Evolutionary conservation across 2,113 vertebrate genomes (phyloP), one percentile per base, ranked within the genome.

Genomic region (Zingel zingel): DNA sequence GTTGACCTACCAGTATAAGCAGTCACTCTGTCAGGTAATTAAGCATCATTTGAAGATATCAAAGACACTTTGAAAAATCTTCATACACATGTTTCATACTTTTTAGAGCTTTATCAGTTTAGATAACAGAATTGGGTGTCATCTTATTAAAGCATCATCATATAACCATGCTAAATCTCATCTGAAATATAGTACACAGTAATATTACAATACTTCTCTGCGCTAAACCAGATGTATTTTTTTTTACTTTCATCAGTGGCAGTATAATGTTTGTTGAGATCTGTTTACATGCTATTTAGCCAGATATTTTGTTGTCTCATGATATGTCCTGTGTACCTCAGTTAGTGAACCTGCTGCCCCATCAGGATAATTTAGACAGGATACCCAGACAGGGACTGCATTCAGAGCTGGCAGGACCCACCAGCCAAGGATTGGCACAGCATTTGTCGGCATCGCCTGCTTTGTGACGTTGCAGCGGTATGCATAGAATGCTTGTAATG

Each of bases 381-480:
- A 36, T 57, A 47, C 56, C 66, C 68, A 66, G 59, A 64, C 59
- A 19, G n/a, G 62, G 50, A 65, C 21, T 23, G 50, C 66, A 65
- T 63, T 64, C 71, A 58, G 51, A 23, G 30, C 47, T 59, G 74
- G 51, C 75, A 74, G 13, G 58, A 64, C 21, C 43, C 19, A 61
- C 53, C 53, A 69, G 71, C 45, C 81, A 67, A 81, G 66, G 77
- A 54, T 25, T 79, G 66, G 61, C 64, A 68, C 71, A 33, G 71
- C 33, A 14, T 61, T 82, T 83, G 84, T 85, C 68, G 19, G 75
- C 70, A 63, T 77, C 6, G 73, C 64, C 63, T 51, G 84, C 86
- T 87, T 88, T 93, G 88, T 91, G 90, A 90, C 81, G 63, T 91
- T 27, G 84, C 65, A 43, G 57, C 39, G 78, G 88, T 84, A 93